Conservation (phyloP, 92 coral and sea anemone species). For the Palythoa caribaeorum region DNA sequence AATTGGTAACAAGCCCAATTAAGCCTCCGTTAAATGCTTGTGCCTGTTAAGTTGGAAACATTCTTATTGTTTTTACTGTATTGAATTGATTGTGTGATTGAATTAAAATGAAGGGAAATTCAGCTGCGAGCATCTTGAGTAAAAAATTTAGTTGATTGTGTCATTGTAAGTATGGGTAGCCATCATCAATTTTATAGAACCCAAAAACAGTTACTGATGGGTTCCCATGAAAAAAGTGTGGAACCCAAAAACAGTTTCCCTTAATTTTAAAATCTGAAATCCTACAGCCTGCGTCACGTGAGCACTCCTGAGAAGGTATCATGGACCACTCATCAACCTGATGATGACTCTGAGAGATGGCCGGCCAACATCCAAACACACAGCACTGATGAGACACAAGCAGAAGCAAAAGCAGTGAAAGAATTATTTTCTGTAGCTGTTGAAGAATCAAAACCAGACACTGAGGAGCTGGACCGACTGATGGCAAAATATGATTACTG, state of each 20-base stretch:
- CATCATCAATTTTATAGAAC: too few relatives aligned
- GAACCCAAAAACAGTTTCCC: too few relatives aligned
- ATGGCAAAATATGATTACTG: slow-evolving; percentile 3
- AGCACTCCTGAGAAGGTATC: slow-evolving; percentile 67
- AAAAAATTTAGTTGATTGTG: background rate
- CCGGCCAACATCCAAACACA: slow-evolving; percentile 63
- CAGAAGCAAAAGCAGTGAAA: slow-evolving; percentile 66
- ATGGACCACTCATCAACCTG: slow-evolving; percentile 50
- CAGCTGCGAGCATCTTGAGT: slow-evolving; percentile 22
- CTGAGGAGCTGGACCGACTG: slow-evolving; percentile 4
- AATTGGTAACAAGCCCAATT: background rate
- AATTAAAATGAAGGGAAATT: background rate
- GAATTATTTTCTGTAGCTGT: slow-evolving; percentile 73
- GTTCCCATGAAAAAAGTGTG: too few relatives aligned
- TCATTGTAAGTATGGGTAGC: too few relatives aligned
- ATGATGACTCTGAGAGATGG: slow-evolving; percentile 68
- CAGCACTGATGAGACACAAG: slow-evolving; percentile 63
- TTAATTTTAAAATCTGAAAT: too few relatives aligned
- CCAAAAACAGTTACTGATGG: too few relatives aligned
- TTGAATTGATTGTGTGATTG: slow-evolving; percentile 3
- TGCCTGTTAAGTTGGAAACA: background rate
- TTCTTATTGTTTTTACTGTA: background rate
- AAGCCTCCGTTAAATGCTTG: slow-evolving; percentile 6
- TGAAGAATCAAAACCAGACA: slow-evolving; percentile 19
- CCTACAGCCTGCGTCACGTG: slow-evolving; percentile 44